Evolutionary conservation across 1,140 invertebrate genomes (phyloP), one percentile per base, ranked within the genome.

Genomic region (Drosophila nikananu): DNA sequence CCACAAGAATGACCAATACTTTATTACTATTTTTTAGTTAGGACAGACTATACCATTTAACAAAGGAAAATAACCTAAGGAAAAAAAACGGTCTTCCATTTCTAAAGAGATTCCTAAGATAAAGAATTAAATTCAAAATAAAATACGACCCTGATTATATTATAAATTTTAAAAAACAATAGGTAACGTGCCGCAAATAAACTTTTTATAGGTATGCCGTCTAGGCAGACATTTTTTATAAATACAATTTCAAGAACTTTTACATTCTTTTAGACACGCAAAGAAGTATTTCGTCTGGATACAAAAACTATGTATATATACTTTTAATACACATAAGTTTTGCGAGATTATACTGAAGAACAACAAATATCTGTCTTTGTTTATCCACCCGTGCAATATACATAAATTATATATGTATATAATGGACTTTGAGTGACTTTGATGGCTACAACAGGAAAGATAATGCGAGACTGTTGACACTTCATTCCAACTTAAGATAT

Each of bases 191-290:
- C 17, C 17, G 15, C 27, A 66, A 63, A 48, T 37, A 67, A 63
- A 35, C 37, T 35, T 52, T 65, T 37, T 30, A 27, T 54, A 46
- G 44, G 15, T 65, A 64, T 57, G 17, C 19, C 19, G 25, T 21
- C 17, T 32, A 23, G 19, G 25, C 19, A 42, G 37, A 27, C n/a
- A 32, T 51, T 72, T 72, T 58, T 35, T 51, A 61, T 42, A 73
- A 73, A 73, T 72, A 72, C 19, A 42, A 52, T 52, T 42, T 61
- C 54, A 73, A 73, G 70, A 52, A 73, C 27, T 25, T 60, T 60
- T 73, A 72, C 66, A 72, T 51, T 73, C 59, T 73, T 72, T 32
- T 23, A 59, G 21, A 41, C 42, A 59, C 66, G 37, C 27, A n/a
- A 23, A 54, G 23, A 25, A 48, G 65, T 72, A 58, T 48, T 70